A percentile compares a stretch with the other conserved stretches of the same genome.
These are phyloP conservation scores for Drosophila elegans DNA, from an alignment of 1,140 invertebrate species.

Conservation along the genomic window DNA sequence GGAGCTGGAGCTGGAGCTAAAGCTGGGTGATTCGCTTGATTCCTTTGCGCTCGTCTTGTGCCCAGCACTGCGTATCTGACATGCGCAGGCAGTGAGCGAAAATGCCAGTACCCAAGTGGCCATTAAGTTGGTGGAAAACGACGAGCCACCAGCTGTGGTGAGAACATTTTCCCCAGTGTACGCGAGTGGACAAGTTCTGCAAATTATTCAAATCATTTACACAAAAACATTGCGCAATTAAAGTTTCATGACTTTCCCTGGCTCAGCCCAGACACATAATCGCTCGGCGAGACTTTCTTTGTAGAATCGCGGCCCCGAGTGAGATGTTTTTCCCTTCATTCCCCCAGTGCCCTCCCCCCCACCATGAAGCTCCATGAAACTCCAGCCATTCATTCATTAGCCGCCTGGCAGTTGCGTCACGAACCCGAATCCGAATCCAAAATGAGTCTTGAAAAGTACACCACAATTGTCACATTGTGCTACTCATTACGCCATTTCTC, in stretches of 20 bases:
- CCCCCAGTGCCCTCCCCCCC: conserved; percentile 12
- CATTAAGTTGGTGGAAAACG: not conserved
- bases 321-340: conserved; percentile 2
- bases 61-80: conserved; percentile 78
- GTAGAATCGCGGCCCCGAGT: conserved; percentile 27
- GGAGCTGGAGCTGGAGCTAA: conserved; percentile 2
- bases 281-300: conserved; percentile 44
- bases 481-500: conserved; percentile 72
- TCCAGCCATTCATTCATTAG: conserved; percentile 45
- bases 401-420: conserved; percentile 59
- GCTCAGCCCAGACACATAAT: conserved; percentile 36
- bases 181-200: conserved; percentile 41
- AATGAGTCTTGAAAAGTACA: conserved; percentile 52
- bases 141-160: not conserved
- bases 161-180: conserved; percentile 30
- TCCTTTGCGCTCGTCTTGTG: conserved; percentile 73
- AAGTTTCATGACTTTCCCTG: conserved; percentile 50
- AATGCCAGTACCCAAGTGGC: not conserved
- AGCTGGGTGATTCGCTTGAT: conserved; percentile 69
- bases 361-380: conserved; percentile 3
- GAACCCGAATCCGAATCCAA: conserved; percentile 22
- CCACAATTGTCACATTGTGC: conserved; percentile 77
- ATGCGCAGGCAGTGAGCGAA: conserved; percentile 49
- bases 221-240: conserved; percentile 50
- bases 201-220: conserved; percentile 52